Evolutionary conservation across 1,140 invertebrate species (phyloP).

Genomic region (Camponotus floridanus): DNA sequence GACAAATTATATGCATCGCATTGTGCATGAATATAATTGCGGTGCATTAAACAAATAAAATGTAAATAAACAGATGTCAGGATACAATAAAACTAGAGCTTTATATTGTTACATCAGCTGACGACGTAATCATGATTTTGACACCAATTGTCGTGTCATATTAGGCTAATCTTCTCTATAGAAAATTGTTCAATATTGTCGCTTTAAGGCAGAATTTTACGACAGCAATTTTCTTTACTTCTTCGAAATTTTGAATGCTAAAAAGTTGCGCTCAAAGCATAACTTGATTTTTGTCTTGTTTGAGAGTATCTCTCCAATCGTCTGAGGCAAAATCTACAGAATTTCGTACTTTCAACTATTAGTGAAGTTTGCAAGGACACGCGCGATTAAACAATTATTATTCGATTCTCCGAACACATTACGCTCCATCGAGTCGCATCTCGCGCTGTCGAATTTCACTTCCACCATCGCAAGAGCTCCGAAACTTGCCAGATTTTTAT

Average conservation of each 20-base stretch:
- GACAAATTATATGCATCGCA: background rate
- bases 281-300: conserved; percentile 21
- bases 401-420: conserved; percentile 69
- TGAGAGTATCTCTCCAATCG: conserved; percentile 6
- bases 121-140: background rate
- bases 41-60: background rate
- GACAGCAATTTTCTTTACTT: conserved; percentile 11
- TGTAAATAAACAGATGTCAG: background rate
- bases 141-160: background rate
- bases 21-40: background rate
- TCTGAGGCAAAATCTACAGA: conserved; percentile 33
- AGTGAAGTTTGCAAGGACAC: conserved; percentile 75
- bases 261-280: background rate
- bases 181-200: background rate
- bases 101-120: background rate
- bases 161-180: background rate
- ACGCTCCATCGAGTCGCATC: conserved; percentile 53
- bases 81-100: background rate
- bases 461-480: conserved; percentile 30
- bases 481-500: conserved; percentile 34
- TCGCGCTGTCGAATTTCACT: conserved; percentile 47
- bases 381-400: conserved; percentile 80
- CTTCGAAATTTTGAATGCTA: background rate
- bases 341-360: conserved; percentile 75
- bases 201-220: background rate